phyloP scores from a whole-genome alignment of 1,140 invertebrate genomes.

The Fopius arisanus region DNA sequence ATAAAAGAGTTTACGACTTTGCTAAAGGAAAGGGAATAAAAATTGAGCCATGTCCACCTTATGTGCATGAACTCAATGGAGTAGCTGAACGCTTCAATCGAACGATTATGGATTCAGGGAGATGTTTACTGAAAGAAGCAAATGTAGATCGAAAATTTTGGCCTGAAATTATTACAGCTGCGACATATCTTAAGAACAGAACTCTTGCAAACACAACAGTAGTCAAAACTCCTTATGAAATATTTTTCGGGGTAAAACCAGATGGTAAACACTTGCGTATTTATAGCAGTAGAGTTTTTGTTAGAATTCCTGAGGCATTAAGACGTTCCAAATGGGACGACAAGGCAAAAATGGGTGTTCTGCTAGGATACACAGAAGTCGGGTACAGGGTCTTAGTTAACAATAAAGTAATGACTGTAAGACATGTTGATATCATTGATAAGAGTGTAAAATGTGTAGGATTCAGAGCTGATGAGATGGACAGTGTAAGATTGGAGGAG shows the following conservation, averaged over 20 bases:
- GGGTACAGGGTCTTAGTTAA: too few relatives aligned
- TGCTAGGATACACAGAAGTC: neutral
- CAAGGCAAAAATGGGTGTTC: neutral
- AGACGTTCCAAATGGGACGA: neutral
- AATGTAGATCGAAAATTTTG: constrained; percentile 30
- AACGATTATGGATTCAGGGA: constrained; percentile 31
- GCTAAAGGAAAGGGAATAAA: constrained; percentile 32
- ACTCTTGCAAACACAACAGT: constrained; percentile 30
- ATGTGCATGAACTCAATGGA: constrained; percentile 36
- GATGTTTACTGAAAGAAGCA: constrained; percentile 36
- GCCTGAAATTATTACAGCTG: constrained; percentile 37
- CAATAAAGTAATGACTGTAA: neutral
- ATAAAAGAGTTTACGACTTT: constrained; percentile 31
- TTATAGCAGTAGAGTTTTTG: neutral
- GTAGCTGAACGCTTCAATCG: constrained; percentile 33
- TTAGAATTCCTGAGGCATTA: neutral
- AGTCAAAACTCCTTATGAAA: constrained; percentile 37
- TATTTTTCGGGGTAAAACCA: constrained; percentile 30
- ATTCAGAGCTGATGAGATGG: neutral
- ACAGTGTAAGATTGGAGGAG: constrained; percentile 22
- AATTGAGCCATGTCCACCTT: constrained; percentile 26
- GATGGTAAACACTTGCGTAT: neutral
- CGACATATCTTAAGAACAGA: constrained; percentile 38
- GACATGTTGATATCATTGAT: neutral
- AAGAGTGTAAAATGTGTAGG: neutral